Conservation (phyloP, 1,140 invertebrate species). For the Cotesia typhae region DNA sequence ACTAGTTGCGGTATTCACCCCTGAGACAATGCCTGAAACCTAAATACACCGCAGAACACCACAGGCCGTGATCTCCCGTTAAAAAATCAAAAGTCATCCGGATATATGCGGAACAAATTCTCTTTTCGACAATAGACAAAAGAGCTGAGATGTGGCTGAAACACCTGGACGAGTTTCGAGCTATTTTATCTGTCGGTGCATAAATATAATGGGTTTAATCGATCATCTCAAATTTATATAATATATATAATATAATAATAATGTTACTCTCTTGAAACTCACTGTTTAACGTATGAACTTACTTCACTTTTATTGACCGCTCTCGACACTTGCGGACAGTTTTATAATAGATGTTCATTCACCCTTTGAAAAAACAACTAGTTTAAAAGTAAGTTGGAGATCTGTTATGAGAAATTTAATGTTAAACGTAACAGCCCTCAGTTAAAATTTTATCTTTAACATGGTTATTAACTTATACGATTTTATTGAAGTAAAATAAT, state of each 20-base stretch:
- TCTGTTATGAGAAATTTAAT: too few relatives aligned
- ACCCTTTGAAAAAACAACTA: too few relatives aligned
- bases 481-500: too few relatives aligned
- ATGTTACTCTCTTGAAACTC: background rate
- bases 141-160: slow-evolving; percentile 5
- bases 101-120: slow-evolving; percentile 17
- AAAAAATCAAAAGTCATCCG: slow-evolving; percentile 23
- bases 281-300: background rate
- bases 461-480: too few relatives aligned
- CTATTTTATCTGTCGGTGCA: background rate
- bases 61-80: background rate
- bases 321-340: too few relatives aligned
- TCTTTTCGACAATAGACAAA: slow-evolving; percentile 30
- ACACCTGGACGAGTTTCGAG: slow-evolving; percentile 26
- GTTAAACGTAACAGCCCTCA: too few relatives aligned
- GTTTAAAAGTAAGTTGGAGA: too few relatives aligned
- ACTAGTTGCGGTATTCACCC: slow-evolving; percentile 1
- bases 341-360: too few relatives aligned
- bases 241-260: background rate
- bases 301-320: too few relatives aligned
- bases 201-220: slow-evolving; percentile 28
- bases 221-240: slow-evolving; percentile 19
- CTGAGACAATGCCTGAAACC: background rate
- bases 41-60: slow-evolving; percentile 17
- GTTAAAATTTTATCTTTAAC: too few relatives aligned